Conservation (phyloP, 1,140 invertebrate genomes). For the Lepidurus couesii region DNA sequence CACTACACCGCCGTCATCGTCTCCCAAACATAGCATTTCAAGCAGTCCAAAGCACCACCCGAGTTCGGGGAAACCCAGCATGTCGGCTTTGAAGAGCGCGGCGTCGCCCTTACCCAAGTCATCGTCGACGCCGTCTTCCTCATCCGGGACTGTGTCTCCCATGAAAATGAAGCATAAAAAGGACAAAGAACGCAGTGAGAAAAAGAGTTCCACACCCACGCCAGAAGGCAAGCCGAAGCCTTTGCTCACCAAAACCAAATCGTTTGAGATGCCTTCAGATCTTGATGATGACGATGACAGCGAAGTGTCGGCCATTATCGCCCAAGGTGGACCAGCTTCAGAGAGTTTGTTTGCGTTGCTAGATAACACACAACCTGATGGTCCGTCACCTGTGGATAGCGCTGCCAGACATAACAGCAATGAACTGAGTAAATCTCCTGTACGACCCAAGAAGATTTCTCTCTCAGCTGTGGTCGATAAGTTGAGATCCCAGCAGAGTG, state of each 20-base stretch:
- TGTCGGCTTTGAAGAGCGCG: slow-evolving; percentile 48
- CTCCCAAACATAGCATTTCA: slow-evolving; percentile 37
- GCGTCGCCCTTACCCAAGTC: slow-evolving; percentile 60
- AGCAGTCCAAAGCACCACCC: slow-evolving; percentile 45
- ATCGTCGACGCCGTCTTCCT: slow-evolving; percentile 61
- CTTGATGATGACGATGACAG: slow-evolving; percentile 30
- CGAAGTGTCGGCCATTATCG: slow-evolving; percentile 27
- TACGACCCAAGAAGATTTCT: slow-evolving; percentile 65
- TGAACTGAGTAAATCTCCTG: slow-evolving; percentile 36
- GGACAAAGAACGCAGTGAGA: slow-evolving; percentile 32
- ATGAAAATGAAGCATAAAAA: slow-evolving; percentile 37
- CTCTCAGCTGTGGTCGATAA: slow-evolving; percentile 81
- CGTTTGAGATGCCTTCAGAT: slow-evolving; percentile 26
- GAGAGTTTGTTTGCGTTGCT: not conserved
- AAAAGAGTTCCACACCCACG: slow-evolving; percentile 29
- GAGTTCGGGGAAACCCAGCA: slow-evolving; percentile 73
- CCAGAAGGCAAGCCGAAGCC: slow-evolving; percentile 26
- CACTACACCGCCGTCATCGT: slow-evolving; percentile 42
- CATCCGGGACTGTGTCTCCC: slow-evolving; percentile 40
- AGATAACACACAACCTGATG: not conserved
- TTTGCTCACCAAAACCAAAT: slow-evolving; percentile 31
- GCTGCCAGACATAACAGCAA: slow-evolving; percentile 22
- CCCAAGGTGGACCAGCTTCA: not conserved
- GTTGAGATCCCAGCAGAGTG: slow-evolving; percentile 53
- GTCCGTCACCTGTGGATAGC: not conserved